Evolutionary conservation across 2,888 invertebrate species (phyloP).

Genomic region (Argyresthia goedartella): DNA sequence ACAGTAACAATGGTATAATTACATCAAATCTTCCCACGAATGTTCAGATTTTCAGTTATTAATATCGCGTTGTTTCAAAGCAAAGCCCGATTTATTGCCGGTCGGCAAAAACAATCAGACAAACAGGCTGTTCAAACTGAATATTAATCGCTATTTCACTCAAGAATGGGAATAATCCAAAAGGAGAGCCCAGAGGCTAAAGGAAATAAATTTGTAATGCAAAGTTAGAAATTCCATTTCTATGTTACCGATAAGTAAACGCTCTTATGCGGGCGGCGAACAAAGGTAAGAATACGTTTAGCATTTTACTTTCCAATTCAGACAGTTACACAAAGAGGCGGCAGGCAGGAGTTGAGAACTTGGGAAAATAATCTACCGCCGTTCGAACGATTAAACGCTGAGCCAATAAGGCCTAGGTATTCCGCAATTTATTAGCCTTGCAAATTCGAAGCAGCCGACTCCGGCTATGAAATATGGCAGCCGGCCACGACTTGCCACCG

Average conservation of each 20-base stretch:
- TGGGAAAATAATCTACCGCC: conserved; percentile 51
- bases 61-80: conserved; percentile 42
- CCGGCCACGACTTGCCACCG: background rate
- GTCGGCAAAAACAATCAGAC: conserved; percentile 60
- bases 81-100: conserved; percentile 34
- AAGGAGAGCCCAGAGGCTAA: conserved; percentile 42
- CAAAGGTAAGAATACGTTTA: conserved; percentile 56
- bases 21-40: too few species aligned
- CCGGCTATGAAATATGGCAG: conserved; percentile 64
- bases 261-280: conserved; percentile 37
- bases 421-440: conserved; percentile 69
- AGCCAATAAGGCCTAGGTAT: conserved; percentile 68
- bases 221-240: conserved; percentile 67
- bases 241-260: conserved; percentile 63
- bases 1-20: too few species aligned
- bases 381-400: conserved; percentile 48
- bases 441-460: conserved; percentile 51
- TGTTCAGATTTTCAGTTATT: conserved; percentile 26
- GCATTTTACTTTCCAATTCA: conserved; percentile 45
- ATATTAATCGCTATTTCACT: conserved; percentile 66
- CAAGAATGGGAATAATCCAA: conserved; percentile 60
- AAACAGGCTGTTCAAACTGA: conserved; percentile 66
- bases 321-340: conserved; percentile 35
- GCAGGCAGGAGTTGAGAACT: conserved; percentile 20
- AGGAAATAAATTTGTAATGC: conserved; percentile 69